Base-by-base conservation (phyloP, 2,797 vertebrate genomes). In the Rhodeus uyekii region DNA sequence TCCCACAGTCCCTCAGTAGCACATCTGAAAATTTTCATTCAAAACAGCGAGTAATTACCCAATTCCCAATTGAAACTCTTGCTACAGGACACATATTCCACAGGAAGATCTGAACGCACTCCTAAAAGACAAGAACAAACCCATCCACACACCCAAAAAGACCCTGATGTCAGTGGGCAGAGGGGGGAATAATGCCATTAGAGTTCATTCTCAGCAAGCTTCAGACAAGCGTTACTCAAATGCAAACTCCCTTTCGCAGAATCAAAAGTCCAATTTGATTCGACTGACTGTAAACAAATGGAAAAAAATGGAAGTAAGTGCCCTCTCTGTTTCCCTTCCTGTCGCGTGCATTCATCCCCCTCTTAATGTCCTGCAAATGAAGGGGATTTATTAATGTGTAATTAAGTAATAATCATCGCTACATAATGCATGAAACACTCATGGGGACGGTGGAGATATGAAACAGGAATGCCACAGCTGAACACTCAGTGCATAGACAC, bases 401-500 rank as follows among this genome's bases (percentile, higher is more conserved):
- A 95, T 95, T 95, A 95, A 95, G 94, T 95, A 94, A 94, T 95
- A 95, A 95, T 95, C 93, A 94, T 94, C 91, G 88, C 94, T 95
- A 94, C 92, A 95, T 94, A 95, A 95, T 95, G 93, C 94, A 95
- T 94, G 93, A 94, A 93, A 93, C 90, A 91, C 94, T 93, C 94
- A 44, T 89, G 94, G 93, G 94, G 93, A 89, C 86, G 3, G 84
- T 85, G 80, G 73, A 90, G 89, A 87, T 90, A 89, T 87, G 89
- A 87, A 89, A 89, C 73, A 83, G 85, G 72, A 91, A 93, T 86
- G 91, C 93, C 90, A 78, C 76, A 88, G 92, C 87, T 83, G 76
- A 90, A 88, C 87, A 89, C 87, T 88, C 89, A 81, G 91, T 90
- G 84, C 92, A 92, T 92, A 94, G 92, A 92, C 92, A 89, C 92